Base-by-base conservation (phyloP, 2,888 invertebrate species). In the Gerosis bhagava region DNA sequence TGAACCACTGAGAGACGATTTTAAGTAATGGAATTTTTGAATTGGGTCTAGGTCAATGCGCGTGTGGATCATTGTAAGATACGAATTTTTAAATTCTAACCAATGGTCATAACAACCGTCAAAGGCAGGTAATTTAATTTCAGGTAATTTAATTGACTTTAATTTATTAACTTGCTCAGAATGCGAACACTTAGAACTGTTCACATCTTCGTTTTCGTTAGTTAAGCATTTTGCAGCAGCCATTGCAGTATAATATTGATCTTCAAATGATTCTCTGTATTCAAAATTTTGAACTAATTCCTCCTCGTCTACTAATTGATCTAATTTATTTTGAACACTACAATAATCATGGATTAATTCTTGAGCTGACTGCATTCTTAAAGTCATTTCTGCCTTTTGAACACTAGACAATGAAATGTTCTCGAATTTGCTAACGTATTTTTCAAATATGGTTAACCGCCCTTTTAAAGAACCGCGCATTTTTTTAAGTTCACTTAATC, bases 11-110 rank as follows among this genome's bases (percentile, higher is more conserved):
- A 47, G 34, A 7, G 47, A 47, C 5, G 26, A 40, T 13, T 34
- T 31, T 12, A 47, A 19, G 29, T 48, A 37, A 11, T 42, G 39
- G 22, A 41, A 48, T 13, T 51, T 51, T 32, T 51, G 49, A 15
- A 51, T 51, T 21, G 19, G 24, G 25, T 54, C 46, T 41, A 54
- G 25, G 36, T 51, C 53, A 15, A 21, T 21, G 15, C 53, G 53
- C 4, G 49, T 46, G 25, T 54, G 54, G 13, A 54, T 51, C 40
- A 54, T 49, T 1, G 51, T 34, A 1, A 35, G 2, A 21, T 49
- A 54, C n/a, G 50, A 51, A 37, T 54, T 51, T 34, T 42, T 49
- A 24, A 25, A 51, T 22, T 49, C 51, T 0, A 51, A 25, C 51
- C 51, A 49, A 7, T 42, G 25, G 37, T 51, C 49, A 28, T 41